phyloP scores from a whole-genome alignment of 2,797 vertebrate species.

The Nyctalus aviator region DNA sequence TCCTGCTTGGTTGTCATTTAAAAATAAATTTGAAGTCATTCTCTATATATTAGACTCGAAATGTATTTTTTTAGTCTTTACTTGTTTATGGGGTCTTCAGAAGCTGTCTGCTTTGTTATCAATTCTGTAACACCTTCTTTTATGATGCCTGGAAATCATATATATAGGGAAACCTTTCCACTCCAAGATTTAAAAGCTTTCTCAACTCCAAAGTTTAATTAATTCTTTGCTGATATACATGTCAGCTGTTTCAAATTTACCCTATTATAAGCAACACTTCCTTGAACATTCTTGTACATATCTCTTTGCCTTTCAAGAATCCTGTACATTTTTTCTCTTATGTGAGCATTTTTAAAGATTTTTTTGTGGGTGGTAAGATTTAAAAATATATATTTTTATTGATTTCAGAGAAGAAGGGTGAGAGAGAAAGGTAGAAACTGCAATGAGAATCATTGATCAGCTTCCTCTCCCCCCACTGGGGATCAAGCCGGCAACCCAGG shows the following conservation, averaged over 20 bases:
- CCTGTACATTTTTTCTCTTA: slow-evolving; percentile 6
- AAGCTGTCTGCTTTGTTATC: neutral
- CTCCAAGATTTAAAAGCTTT: slow-evolving; percentile 30
- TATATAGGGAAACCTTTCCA: neutral
- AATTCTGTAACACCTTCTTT: neutral
- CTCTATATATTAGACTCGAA: neutral
- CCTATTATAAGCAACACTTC: neutral
- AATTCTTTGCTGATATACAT: slow-evolving; percentile 16
- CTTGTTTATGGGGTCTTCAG: neutral
- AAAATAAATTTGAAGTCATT: slow-evolving; percentile 26
- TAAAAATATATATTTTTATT: too few relatives aligned
- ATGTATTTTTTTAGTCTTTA: neutral
- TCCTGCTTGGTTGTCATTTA: neutral
- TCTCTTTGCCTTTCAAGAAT: slow-evolving; percentile 41
- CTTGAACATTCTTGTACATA: neutral
- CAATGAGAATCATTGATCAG: too few relatives aligned
- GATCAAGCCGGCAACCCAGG: too few relatives aligned
- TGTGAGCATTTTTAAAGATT: neutral
- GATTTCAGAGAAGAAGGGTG: too few relatives aligned
- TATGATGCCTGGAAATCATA: slow-evolving; percentile 1
- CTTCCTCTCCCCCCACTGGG: too few relatives aligned
- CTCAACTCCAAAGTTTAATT: neutral
- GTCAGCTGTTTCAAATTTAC: neutral
- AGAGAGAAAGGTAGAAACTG: too few relatives aligned
- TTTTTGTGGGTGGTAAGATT: neutral